These are phyloP conservation scores for Elephantulus edwardii DNA, from an alignment of 2,113 vertebrate genomes.

Conservation along the genomic window DNA sequence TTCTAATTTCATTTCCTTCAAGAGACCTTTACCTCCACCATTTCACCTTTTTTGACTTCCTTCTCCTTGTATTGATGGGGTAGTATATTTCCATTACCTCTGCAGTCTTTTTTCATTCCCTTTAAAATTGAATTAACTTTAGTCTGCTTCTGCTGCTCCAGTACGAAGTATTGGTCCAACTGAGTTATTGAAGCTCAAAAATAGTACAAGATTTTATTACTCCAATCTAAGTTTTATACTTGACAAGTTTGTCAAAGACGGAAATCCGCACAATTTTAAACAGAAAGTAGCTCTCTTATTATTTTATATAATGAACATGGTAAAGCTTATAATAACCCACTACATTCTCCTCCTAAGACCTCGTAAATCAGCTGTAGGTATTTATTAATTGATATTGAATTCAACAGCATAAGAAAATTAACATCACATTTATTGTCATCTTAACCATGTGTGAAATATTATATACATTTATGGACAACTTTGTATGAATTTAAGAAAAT, in stretches of 20 bases:
- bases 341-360: not conserved
- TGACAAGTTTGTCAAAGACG: conserved; percentile 11
- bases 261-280: conserved; percentile 3
- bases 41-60: conserved; percentile 35
- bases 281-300: not conserved
- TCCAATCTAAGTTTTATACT: not conserved
- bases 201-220: not conserved
- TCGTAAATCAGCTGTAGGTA: not conserved
- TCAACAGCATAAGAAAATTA: not conserved
- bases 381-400: not conserved
- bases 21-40: conserved; percentile 15
- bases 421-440: not conserved
- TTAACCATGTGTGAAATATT: not conserved
- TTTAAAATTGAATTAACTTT: conserved; percentile 56
- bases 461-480: too few species aligned
- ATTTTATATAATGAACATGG: not conserved
- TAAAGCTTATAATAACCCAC: not conserved
- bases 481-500: too few species aligned
- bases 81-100: conserved; percentile 43
- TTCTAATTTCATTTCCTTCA: conserved; percentile 46
- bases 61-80: not conserved
- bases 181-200: conserved; percentile 43
- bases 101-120: conserved; percentile 3
- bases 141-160: not conserved
- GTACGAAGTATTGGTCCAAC: conserved; percentile 15